A percentile compares a stretch with the other conserved stretches of the same genome.
Conservation (phyloP, 2,888 invertebrate genomes). For the Drosophila mayaguana region DNA sequence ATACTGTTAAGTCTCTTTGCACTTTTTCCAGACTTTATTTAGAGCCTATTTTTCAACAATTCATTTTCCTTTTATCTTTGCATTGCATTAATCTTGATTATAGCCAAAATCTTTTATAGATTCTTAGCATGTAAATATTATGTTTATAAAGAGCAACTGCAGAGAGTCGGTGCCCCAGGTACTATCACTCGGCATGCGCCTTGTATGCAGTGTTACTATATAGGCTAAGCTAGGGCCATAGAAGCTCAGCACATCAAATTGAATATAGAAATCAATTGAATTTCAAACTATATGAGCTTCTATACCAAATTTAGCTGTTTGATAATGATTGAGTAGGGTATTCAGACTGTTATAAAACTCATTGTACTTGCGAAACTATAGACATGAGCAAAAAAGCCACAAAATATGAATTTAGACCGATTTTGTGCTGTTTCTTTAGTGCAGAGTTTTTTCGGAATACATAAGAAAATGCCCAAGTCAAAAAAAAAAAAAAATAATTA, state of each 20-base stretch:
- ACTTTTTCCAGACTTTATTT: too few relatives aligned
- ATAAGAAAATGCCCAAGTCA: neutral
- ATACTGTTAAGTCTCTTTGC: too few relatives aligned
- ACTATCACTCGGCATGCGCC: neutral
- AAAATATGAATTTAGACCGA: neutral
- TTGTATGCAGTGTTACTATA: too few relatives aligned
- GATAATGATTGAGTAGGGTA: neutral
- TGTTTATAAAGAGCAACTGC: too few relatives aligned
- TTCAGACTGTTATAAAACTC: neutral
- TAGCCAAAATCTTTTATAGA: too few relatives aligned
- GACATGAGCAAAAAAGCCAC: too few relatives aligned
- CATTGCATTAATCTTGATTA: too few relatives aligned
- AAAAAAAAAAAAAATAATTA: neutral
- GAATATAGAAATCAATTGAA: neutral
- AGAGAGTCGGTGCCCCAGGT: too few relatives aligned
- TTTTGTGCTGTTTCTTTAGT: neutral
- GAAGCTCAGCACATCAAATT: neutral
- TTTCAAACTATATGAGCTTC: neutral
- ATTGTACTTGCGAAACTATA: neutral
- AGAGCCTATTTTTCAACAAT: too few relatives aligned
- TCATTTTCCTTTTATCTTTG: too few relatives aligned
- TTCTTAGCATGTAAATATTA: too few relatives aligned
- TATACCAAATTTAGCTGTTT: neutral
- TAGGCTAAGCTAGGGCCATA: neutral
- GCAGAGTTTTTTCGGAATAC: too few relatives aligned